Evolutionary conservation across 2,888 invertebrate genomes (phyloP).

Genomic region (Pharmacophagus antenor): DNA sequence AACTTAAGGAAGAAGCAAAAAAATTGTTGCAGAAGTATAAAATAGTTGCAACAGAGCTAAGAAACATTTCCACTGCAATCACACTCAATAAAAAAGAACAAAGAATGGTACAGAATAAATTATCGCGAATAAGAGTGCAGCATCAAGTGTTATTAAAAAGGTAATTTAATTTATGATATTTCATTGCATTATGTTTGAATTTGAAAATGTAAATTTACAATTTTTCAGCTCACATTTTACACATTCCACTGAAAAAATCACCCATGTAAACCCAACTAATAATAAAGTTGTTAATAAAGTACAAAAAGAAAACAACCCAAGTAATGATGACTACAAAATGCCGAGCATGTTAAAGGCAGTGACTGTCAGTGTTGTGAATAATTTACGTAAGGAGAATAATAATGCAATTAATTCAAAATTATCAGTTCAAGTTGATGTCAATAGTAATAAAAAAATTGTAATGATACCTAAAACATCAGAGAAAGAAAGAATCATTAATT

Average conservation of each 20-base stretch:
- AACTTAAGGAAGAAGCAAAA: slow-evolving; percentile 64
- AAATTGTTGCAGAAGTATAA: slow-evolving; percentile 68
- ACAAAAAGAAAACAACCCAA: slow-evolving; percentile 69
- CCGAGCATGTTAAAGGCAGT: slow-evolving; percentile 46
- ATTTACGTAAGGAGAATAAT: slow-evolving; percentile 43
- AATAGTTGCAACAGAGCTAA: slow-evolving; percentile 66
- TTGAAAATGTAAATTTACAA: slow-evolving; percentile 29
- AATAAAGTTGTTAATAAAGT: slow-evolving; percentile 46
- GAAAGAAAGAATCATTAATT: slow-evolving; percentile 40
- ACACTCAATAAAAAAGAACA: slow-evolving; percentile 69
- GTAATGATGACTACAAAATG: slow-evolving; percentile 51
- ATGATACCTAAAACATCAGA: slow-evolving; percentile 45
- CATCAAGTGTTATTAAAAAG: slow-evolving; percentile 71
- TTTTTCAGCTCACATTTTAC: slow-evolving; percentile 59
- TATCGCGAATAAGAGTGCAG: slow-evolving; percentile 63
- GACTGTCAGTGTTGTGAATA: slow-evolving; percentile 56
- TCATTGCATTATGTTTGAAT: slow-evolving; percentile 18
- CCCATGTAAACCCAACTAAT: slow-evolving; percentile 39
- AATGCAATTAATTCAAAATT: slow-evolving; percentile 41
- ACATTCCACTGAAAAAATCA: slow-evolving; percentile 54
- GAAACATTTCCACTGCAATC: slow-evolving; percentile 67
- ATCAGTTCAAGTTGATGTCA: slow-evolving; percentile 56
- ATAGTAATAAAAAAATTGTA: slow-evolving; percentile 57
- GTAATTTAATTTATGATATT: slow-evolving; percentile 43
- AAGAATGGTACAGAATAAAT: slow-evolving; percentile 56